Conservation (phyloP, 2,888 invertebrate species). For the Papilio gigon region DNA sequence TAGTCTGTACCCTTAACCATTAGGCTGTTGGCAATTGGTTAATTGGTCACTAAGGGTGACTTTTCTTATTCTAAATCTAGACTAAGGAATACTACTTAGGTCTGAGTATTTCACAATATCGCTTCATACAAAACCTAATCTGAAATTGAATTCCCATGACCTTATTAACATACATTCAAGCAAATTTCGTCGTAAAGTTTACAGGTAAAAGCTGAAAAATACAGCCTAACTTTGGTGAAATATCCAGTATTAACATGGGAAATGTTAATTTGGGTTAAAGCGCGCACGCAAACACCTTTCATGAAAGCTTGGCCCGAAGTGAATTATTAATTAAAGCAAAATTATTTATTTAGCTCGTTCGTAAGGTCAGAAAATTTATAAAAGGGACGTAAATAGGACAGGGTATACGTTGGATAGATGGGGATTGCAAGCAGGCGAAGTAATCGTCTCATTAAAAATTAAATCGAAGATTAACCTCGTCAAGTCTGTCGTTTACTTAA, state of each 20-base stretch:
- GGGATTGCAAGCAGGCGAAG: neutral
- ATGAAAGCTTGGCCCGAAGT: constrained; percentile 13
- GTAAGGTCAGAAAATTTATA: constrained; percentile 9
- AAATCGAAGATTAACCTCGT: constrained; percentile 23
- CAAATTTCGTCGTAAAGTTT: constrained; percentile 6
- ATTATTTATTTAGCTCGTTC: constrained; percentile 12
- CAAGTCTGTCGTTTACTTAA: constrained; percentile 13
- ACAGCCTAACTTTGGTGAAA: constrained; percentile 4
- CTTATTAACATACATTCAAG: neutral
- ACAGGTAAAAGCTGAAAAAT: neutral
- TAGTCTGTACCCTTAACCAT: too few species aligned
- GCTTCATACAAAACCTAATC: neutral
- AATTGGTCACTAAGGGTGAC: too few species aligned
- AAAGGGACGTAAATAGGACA: neutral
- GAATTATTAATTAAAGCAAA: constrained; percentile 18
- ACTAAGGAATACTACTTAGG: too few species aligned
- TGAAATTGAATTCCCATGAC: neutral
- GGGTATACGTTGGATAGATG: constrained; percentile 6
- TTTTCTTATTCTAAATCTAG: too few species aligned
- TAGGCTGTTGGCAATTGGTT: too few species aligned
- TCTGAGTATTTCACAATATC: too few species aligned
- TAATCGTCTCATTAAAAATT: constrained; percentile 30
- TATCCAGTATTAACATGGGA: constrained; percentile 20
- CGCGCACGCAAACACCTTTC: constrained; percentile 14
- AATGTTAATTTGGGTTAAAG: constrained; percentile 10